Conservation (phyloP, 2,113 vertebrate species). For the Aphelocoma coerulescens region DNA sequence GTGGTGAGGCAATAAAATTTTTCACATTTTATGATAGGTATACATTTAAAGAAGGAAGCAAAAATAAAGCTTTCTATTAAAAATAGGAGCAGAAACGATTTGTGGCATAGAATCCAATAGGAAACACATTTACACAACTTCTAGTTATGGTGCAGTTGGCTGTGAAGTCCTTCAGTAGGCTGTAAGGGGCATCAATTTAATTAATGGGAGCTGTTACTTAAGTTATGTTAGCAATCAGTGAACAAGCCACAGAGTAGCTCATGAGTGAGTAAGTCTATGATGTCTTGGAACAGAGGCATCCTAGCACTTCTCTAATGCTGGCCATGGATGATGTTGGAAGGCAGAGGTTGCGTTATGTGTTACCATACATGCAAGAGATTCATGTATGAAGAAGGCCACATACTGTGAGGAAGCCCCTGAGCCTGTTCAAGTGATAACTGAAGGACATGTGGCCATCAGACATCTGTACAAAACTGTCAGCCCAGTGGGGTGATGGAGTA, state of each 20-base stretch:
- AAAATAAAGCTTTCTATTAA: constrained; percentile 64
- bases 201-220: constrained; percentile 47
- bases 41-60: constrained; percentile 29
- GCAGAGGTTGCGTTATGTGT: neutral
- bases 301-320: neutral
- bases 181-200: constrained; percentile 2
- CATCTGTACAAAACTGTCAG: neutral
- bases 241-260: constrained; percentile 15
- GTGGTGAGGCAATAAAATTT: constrained; percentile 10
- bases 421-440: neutral
- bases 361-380: neutral
- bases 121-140: constrained; percentile 64
- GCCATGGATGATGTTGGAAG: neutral
- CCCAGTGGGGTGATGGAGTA: neutral
- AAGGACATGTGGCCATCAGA: neutral
- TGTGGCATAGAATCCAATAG: constrained; percentile 45
- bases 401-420: neutral
- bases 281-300: neutral
- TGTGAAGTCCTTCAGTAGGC: constrained; percentile 29
- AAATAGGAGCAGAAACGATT: constrained; percentile 47
- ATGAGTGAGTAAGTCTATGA: neutral
- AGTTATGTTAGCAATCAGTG: constrained; percentile 30
- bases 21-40: constrained; percentile 41
- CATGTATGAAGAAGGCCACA: neutral
- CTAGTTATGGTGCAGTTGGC: constrained; percentile 31